A percentile compares a stretch with the other conserved stretches of the same genome.
Evolutionary conservation across 2,888 invertebrate species (phyloP).

Genomic region (Pemphredon lugubris): DNA sequence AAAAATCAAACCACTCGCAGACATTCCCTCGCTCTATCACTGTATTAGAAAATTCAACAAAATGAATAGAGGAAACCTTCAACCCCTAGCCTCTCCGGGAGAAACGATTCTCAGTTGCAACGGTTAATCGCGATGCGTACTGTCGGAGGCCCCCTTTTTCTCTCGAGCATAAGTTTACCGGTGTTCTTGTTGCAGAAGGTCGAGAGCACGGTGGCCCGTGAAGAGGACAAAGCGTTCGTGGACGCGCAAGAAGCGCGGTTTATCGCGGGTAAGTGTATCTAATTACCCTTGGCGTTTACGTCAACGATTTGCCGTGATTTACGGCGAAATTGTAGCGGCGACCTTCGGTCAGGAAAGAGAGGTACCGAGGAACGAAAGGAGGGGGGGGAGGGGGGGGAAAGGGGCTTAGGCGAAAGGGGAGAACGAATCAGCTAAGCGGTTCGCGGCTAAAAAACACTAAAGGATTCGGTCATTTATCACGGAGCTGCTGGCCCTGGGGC

Average conservation of each 20-base stretch:
- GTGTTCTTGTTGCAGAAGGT: no score
- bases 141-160: no score
- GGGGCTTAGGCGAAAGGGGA: conserved; percentile 21
- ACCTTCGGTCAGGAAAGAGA: conserved; percentile 70
- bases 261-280: conserved; percentile 78
- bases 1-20: no score
- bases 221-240: conserved; percentile 48
- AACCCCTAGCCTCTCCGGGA: no score
- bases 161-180: no score
- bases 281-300: conserved; percentile 80
- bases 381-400: conserved; percentile 27
- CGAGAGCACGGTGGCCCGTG: conserved; percentile 37
- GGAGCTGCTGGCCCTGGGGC: conserved; percentile 71
- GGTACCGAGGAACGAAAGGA: conserved; percentile 35
- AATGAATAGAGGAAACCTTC: no score
- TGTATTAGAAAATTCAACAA: no score
- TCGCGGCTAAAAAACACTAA: conserved; percentile 69
- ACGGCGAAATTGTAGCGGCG: conserved; percentile 79
- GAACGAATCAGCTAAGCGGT: conserved; percentile 59
- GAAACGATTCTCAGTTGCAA: no score
- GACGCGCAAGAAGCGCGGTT: conserved; percentile 68
- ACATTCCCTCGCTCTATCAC: no score
- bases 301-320: conserved; percentile 80
- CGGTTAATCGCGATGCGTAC: no score
- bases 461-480: conserved; percentile 80